phyloP scores from a whole-genome alignment of 92 coral and sea anemone genomes.

The Parazoanthus atlanticus region DNA sequence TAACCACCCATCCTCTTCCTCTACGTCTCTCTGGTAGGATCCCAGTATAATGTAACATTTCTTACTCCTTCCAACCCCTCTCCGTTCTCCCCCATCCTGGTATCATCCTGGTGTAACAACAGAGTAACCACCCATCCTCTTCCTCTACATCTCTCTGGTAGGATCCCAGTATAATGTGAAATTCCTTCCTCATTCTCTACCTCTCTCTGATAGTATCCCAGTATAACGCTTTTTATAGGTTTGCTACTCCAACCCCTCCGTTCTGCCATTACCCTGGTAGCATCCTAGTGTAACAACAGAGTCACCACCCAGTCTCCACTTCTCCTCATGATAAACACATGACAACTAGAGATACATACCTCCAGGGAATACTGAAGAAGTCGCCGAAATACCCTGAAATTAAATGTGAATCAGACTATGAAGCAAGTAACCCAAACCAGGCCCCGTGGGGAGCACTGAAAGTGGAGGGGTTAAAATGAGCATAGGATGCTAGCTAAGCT shows the following conservation, averaged over 20 bases:
- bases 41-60: no score
- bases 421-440: background rate
- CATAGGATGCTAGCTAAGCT: no score
- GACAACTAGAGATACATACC: conserved; percentile 1
- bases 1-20: no score
- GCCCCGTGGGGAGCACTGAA: no score
- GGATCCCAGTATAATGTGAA: background rate
- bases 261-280: background rate
- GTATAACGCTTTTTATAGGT: no score
- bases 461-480: no score
- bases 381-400: conserved; percentile 27
- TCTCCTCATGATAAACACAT: background rate
- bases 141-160: background rate
- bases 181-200: no score
- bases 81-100: no score
- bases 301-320: background rate
- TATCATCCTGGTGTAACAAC: background rate
- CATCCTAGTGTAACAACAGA: background rate
- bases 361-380: conserved; percentile 33
- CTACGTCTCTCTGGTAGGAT: no score
- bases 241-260: no score
- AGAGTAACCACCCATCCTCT: background rate
- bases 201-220: no score
- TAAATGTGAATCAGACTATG: background rate
- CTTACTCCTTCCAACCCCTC: no score